Evolutionary conservation across 1,140 invertebrate species (phyloP).

Genomic region (Procambarus clarkii): DNA sequence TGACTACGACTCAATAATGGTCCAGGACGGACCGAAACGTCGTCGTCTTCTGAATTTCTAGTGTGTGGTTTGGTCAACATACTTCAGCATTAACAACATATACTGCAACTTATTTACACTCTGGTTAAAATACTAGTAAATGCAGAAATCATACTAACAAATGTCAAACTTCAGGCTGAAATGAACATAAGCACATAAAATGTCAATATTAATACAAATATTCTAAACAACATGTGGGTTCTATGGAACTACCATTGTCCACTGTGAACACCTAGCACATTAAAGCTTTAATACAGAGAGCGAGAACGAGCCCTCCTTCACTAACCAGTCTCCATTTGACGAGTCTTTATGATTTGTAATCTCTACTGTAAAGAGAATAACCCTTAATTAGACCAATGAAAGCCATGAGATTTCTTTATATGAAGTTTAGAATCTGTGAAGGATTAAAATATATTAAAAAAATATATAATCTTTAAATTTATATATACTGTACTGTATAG

Average conservation of each 20-base stretch:
- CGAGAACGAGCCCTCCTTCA: not conserved
- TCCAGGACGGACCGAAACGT: no score
- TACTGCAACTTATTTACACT: no score
- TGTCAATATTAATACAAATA: not conserved
- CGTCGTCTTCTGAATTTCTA: no score
- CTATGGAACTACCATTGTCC: not conserved
- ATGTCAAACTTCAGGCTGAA: not conserved
- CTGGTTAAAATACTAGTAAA: not conserved
- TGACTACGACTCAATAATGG: no score
- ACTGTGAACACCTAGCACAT: not conserved
- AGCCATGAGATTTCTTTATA: not conserved
- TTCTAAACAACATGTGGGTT: not conserved
- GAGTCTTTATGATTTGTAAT: not conserved
- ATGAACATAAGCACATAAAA: not conserved
- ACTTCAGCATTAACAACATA: no score
- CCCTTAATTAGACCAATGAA: no score
- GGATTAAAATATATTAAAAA: not conserved
- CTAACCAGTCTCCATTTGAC: not conserved
- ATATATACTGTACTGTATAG: not conserved
- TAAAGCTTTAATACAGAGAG: constrained; percentile 18
- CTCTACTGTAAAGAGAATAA: not conserved
- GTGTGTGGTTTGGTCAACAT: no score
- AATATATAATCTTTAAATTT: not conserved
- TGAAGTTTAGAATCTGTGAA: not conserved
- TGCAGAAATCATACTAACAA: not conserved